Base-by-base conservation (phyloP, 2,888 invertebrate species). In the Hydroisotoma schaefferi region DNA sequence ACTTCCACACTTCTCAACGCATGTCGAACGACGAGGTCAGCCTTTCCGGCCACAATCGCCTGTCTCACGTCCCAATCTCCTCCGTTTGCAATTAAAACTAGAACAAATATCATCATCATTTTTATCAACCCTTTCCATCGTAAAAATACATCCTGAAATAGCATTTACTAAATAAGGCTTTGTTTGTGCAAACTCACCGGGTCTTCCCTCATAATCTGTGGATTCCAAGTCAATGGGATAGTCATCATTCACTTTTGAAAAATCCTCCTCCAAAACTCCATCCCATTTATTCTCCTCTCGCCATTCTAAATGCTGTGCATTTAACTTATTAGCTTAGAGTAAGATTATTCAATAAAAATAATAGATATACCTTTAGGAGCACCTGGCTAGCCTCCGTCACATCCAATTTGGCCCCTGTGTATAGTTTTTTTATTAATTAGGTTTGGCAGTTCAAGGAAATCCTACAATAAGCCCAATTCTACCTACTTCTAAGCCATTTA, bases 301-400 rank as follows among this genome's bases (percentile, higher is more conserved):
- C 53, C 53, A 53, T 23, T 43, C n/a, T n/a, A 53, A 26, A 43
- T 53, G 28, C 53, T 53, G n/a, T n/a, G n/a, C n/a, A n/a, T n/a
- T n/a, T n/a, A 53, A 26, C 5, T 18, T 4, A 5, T 40, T 43
- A n/a, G 53, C 53, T 4, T 25, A 2, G 2, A n/a, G 25, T n/a
- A n/a, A n/a, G n/a, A n/a, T n/a, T n/a, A n/a, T n/a, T n/a, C n/a
- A n/a, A n/a, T n/a, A n/a, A n/a, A n/a, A n/a, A n/a, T n/a, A n/a
- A n/a, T n/a, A n/a, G n/a, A n/a, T n/a, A n/a, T n/a, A n/a, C n/a
- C n/a, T n/a, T n/a, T n/a, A n/a, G n/a, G n/a, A n/a, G n/a, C n/a
- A n/a, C n/a, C n/a, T n/a, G n/a, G n/a, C n/a, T n/a, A n/a, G n/a
- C n/a, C n/a, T n/a, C n/a, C n/a, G n/a, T n/a, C 6, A 40, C 2